phyloP scores from a whole-genome alignment of 2,888 invertebrate genomes.

The Mythimna lalbum region DNA sequence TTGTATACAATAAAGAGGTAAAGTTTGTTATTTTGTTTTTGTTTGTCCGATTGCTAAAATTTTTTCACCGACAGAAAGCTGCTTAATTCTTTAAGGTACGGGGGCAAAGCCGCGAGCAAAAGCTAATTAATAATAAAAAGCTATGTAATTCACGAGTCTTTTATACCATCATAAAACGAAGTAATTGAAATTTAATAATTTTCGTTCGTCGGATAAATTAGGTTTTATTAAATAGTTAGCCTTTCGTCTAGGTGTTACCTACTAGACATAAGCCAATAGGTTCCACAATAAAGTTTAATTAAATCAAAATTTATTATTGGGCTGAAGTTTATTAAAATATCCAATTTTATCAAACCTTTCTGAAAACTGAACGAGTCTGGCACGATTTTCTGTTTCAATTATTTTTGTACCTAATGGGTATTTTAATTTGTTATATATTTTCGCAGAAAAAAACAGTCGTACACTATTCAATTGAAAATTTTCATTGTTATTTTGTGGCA shows the following conservation, averaged over 20 bases:
- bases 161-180: background rate
- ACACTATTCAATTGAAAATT: background rate
- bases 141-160: background rate
- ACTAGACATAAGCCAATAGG: background rate
- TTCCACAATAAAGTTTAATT: slow-evolving; percentile 24
- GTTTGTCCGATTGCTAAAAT: no score
- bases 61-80: no score
- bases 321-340: slow-evolving; percentile 63
- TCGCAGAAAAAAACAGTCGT: background rate
- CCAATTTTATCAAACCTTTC: slow-evolving; percentile 62
- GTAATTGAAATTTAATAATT: background rate
- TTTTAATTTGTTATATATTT: slow-evolving; percentile 56
- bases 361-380: slow-evolving; percentile 24
- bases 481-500: slow-evolving; percentile 15
- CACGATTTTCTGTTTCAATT: slow-evolving; percentile 67
- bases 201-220: background rate
- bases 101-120: no score
- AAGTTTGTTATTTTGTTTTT: no score
- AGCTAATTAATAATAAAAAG: no score
- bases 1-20: no score
- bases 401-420: slow-evolving; percentile 61
- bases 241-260: slow-evolving; percentile 1
- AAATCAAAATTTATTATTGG: slow-evolving; percentile 22
- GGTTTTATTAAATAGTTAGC: background rate
- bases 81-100: no score